A percentile compares a stretch with the other conserved stretches of the same genome.
Conservation (phyloP, 2,888 invertebrate genomes). For the Psylliodes chrysocephalus region DNA sequence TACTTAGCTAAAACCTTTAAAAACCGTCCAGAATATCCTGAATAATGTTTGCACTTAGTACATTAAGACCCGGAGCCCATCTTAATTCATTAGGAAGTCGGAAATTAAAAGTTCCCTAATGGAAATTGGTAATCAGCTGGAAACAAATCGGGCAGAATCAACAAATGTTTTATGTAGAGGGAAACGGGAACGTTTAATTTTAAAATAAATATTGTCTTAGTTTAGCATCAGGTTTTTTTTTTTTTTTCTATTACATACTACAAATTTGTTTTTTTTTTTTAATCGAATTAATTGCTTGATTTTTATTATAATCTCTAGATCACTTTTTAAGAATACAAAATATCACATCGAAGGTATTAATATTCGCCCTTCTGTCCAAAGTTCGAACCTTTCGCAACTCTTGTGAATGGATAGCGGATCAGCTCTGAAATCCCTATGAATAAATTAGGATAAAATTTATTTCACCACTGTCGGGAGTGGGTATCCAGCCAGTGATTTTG, state of each 20-base stretch:
- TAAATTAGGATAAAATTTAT: background rate
- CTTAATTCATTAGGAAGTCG: slow-evolving; percentile 13
- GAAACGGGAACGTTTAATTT: too few species aligned
- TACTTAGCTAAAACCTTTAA: background rate
- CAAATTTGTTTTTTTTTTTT: too few species aligned
- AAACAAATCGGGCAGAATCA: slow-evolving; percentile 30
- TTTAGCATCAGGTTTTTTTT: too few species aligned
- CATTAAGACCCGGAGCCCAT: slow-evolving; percentile 7
- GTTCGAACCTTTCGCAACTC: background rate
- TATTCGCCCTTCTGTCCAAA: too few species aligned
- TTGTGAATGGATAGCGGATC: background rate
- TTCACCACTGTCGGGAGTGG: background rate
- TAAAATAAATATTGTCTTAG: too few species aligned
- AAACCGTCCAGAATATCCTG: background rate
- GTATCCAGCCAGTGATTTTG: background rate
- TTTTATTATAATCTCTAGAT: too few species aligned
- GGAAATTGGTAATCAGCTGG: slow-evolving; percentile 27
- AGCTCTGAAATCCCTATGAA: background rate
- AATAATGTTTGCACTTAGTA: slow-evolving; percentile 6
- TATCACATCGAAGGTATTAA: too few species aligned
- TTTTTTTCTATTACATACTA: too few species aligned
- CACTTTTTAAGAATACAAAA: too few species aligned
- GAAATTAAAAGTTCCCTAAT: slow-evolving; percentile 25
- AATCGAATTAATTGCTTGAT: too few species aligned
- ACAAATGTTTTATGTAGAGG: slow-evolving; percentile 16